Base-by-base conservation (phyloP, 2,888 invertebrate species). In the Malthinus seriepunctatus region DNA sequence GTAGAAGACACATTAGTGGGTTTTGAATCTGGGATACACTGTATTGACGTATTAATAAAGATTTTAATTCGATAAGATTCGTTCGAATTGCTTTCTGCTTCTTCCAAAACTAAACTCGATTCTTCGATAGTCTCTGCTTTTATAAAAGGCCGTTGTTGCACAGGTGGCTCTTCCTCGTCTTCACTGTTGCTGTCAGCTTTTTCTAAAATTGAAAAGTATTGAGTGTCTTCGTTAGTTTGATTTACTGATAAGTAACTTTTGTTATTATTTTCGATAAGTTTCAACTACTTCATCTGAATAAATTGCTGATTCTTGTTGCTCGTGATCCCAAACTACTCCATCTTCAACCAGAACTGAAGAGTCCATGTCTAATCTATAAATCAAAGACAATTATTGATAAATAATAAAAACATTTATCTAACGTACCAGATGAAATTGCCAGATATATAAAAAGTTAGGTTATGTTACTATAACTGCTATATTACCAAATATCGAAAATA, bases 191-290 rank as follows among this genome's bases (percentile, higher is more conserved):
- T n/a, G n/a, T n/a, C n/a, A n/a, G n/a, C n/a, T n/a, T n/a, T 62
- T 49, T 76, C 76, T 14, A 78, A 56, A 15, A 76, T 70, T 4
- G 78, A 77, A 49, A 76, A 71, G 64, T 77, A 78, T 51, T 73
- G 73, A 9, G 75, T 76, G 38, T 71, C 68, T 55, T 72, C 71
- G 52, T 56, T 53, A 35, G 62, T 71, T 11, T 70, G 74, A 45
- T 69, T 66, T 8, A 74, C 74, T 7, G 76, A 73, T 37, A 68
- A 67, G 65, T 73, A 78, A 23, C 66, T 67, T 51, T 76, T 76
- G 60, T 70, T 73, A 10, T 72, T 65, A 44, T 68, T 69, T 38
- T 73, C 73, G n/a, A 67, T 67, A 51, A 73, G 64, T 63, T 4
- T 58, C 56, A 42, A 64, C 60, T 15, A 54, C 52, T 46, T 51